Evolutionary conservation across 2,797 vertebrate genomes (phyloP).

Genomic region (Pangasius sanitwongsei): DNA sequence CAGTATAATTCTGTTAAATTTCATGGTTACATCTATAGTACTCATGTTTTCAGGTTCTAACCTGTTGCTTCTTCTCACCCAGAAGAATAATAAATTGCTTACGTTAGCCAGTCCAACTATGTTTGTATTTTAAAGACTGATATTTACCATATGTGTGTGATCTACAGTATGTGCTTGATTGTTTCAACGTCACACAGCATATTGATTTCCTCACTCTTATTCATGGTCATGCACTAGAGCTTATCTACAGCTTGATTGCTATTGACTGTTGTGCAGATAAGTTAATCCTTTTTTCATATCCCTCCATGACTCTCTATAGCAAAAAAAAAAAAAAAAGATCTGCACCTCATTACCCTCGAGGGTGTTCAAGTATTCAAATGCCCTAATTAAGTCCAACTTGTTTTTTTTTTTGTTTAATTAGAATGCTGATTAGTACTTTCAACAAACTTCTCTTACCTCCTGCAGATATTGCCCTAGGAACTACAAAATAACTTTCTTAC

Average conservation of each 20-base stretch:
- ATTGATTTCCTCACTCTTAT: neutral
- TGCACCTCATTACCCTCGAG: neutral
- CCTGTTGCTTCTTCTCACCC: neutral
- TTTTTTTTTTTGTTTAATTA: neutral
- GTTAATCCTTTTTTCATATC: neutral
- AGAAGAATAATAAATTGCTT: neutral
- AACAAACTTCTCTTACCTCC: neutral
- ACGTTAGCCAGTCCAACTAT: neutral
- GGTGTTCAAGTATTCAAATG: neutral
- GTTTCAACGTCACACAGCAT: neutral
- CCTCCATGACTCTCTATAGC: neutral
- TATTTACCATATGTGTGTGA: neutral
- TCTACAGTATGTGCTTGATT: neutral
- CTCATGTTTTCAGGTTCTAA: neutral
- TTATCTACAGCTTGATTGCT: neutral
- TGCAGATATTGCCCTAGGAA: neutral
- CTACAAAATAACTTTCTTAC: neutral
- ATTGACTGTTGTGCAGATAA: neutral
- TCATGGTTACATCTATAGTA: neutral
- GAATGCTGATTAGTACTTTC: neutral
- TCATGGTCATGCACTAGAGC: neutral
- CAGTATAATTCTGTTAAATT: neutral
- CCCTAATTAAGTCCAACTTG: neutral
- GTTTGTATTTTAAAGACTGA: neutral
- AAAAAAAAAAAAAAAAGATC: neutral